A percentile compares a stretch with the other conserved stretches of the same genome.
These are phyloP conservation scores for Pogonus chalceus DNA, from an alignment of 1,140 invertebrate species.

Conservation along the genomic window DNA sequence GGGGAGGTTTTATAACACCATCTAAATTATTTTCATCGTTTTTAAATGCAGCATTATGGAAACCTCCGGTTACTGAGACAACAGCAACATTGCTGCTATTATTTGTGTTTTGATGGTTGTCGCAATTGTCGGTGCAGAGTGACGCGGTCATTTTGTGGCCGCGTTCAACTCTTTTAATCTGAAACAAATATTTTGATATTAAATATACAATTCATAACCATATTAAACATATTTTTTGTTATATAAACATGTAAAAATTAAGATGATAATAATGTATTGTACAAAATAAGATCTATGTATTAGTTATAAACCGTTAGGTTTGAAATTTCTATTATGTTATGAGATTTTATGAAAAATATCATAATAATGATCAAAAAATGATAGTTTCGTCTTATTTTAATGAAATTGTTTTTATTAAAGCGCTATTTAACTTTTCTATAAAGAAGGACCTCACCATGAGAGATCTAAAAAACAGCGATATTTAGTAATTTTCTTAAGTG, in stretches of 20 bases:
- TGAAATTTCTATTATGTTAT: neutral
- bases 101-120: conserved; percentile 18
- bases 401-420: no score
- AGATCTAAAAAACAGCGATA: no score
- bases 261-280: neutral
- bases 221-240: conserved; percentile 31
- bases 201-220: conserved; percentile 31
- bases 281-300: neutral
- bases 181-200: no score
- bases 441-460: no score
- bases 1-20: conserved; percentile 48
- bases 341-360: neutral
- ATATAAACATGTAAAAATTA: conserved; percentile 15
- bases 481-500: no score
- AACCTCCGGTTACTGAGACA: conserved; percentile 46
- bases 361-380: no score
- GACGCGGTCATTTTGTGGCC: conserved; percentile 33
- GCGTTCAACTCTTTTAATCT: conserved; percentile 32
- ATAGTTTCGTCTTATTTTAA: no score
- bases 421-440: no score
- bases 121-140: conserved; percentile 19
- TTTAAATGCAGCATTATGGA: conserved; percentile 58
- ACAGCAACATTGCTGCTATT: conserved; percentile 34
- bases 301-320: neutral
- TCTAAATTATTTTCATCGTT: conserved; percentile 40